phyloP scores from a whole-genome alignment of 2,888 invertebrate genomes.

The Meteorus colon region DNA sequence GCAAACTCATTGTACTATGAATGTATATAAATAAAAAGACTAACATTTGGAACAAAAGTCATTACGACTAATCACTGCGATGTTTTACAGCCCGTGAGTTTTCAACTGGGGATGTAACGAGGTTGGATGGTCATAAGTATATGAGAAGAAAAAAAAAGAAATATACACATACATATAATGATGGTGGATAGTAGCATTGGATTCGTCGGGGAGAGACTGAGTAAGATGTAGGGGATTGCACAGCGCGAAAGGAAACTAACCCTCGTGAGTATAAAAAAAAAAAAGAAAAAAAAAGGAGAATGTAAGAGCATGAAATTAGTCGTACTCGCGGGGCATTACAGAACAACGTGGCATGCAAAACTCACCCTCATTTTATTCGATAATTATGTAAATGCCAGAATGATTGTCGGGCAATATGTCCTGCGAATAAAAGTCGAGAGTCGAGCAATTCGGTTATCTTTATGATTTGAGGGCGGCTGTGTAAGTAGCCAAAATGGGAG shows the following conservation, averaged over 20 bases:
- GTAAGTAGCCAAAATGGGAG: slow-evolving; percentile 25
- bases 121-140: slow-evolving; percentile 35
- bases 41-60: not conserved
- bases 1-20: not conserved
- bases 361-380: slow-evolving; percentile 73
- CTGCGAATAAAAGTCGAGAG: slow-evolving; percentile 68
- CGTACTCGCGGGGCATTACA: slow-evolving; percentile 55
- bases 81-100: slow-evolving; percentile 33
- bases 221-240: not conserved
- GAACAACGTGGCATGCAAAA: slow-evolving; percentile 39
- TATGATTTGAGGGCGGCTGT: slow-evolving; percentile 64
- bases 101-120: slow-evolving; percentile 28
- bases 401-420: slow-evolving; percentile 73
- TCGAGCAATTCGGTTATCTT: slow-evolving; percentile 72
- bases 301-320: slow-evolving; percentile 65
- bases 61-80: slow-evolving; percentile 52
- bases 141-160: slow-evolving; percentile 35
- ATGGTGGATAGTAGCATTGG: slow-evolving; percentile 39
- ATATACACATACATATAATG: slow-evolving; percentile 24
- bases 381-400: slow-evolving; percentile 72
- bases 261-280: slow-evolving; percentile 18
- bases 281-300: slow-evolving; percentile 44
- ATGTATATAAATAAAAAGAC: not conserved
- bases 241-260: not conserved
- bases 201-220: slow-evolving; percentile 27